phyloP scores from a whole-genome alignment of 2,113 vertebrate genomes.

The Oryzias melastigma region DNA sequence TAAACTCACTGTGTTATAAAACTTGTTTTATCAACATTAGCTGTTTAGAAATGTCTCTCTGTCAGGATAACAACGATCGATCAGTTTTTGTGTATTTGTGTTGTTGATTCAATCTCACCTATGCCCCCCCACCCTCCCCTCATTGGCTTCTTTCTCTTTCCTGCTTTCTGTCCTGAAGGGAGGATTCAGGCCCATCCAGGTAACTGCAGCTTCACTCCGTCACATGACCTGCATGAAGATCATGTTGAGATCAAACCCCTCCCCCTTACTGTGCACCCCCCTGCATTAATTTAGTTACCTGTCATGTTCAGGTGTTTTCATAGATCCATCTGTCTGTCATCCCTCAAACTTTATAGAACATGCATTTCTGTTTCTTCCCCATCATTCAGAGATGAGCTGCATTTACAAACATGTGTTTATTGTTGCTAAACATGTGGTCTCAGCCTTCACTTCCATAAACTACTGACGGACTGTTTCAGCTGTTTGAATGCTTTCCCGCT shows the following conservation, averaged over 20 bases:
- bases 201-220: constrained; percentile 67
- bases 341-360: too few relatives aligned
- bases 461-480: too few relatives aligned
- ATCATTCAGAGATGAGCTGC: too few relatives aligned
- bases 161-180: constrained; percentile 95
- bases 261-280: constrained; percentile 15
- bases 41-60: too few relatives aligned
- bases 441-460: too few relatives aligned
- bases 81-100: constrained; percentile 28
- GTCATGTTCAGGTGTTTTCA: too few relatives aligned
- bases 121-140: constrained; percentile 89
- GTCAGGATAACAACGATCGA: constrained; percentile 10
- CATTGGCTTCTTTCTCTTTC: constrained; percentile 97
- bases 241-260: constrained; percentile 29
- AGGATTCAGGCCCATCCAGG: constrained; percentile 98
- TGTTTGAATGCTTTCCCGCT: constrained; percentile 37
- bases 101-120: constrained; percentile 56
- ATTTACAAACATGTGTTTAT: too few relatives aligned
- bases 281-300: constrained; percentile 10
- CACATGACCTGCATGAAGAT: constrained; percentile 67
- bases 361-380: too few relatives aligned
- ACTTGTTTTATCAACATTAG: too few relatives aligned
- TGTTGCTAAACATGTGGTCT: too few relatives aligned
- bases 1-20: too few relatives aligned
- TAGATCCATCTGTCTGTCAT: too few relatives aligned